Evolutionary conservation across 2,113 vertebrate species (phyloP), one percentile per base, ranked within the genome.

Genomic region (Nanorana parkeri): DNA sequence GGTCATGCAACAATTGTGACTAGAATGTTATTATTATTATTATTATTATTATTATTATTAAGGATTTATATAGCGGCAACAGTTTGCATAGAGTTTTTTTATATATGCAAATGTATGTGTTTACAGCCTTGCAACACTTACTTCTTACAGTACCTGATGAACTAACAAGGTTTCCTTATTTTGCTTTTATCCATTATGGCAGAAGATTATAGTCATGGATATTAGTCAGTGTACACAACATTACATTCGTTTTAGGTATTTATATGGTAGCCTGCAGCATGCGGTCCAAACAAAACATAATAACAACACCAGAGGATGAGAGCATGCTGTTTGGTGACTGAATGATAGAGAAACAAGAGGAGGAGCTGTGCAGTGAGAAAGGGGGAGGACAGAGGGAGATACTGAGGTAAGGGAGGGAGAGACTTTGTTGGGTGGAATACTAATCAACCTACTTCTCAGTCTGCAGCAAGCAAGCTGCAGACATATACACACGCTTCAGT

Each of bases 361-460:
- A 0, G 28, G 11, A 66, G 52, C 17, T 23, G 72, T 68, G 23
- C 11, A 3, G 54, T 5, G 81, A 13, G 8, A 29, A 24, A 26
- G 23, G 60, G 32, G 64, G 11, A 32, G 55, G 23, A 17, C 51
- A 24, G 83, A 75, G 78, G 20, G 19, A 28, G 74, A 77, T 83
- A 75, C 47, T 72, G 72, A 85, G 86, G 79, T 67, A 78, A 73
- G 55, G 83, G 82, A 82, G 87, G 88, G 84, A 84, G 82, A 83
- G 74, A 78, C 85, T 78, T 81, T 72, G 76, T 80, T 85, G 87
- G 87, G 86, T 65, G 85, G 89, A 85, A 71, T 90, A 84, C 64
- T 86, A 86, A 87, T 87, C 87, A 83, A 84, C 81, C 76, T 76
- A 78, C 81, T 72, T 85, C 78, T 77, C 84, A 67, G 85, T 51